Percentiles rank a stretch among this genome's conserved stretches.
Conservation (phyloP, 2,797 vertebrate genomes). For the Phoxinus dragarum region DNA sequence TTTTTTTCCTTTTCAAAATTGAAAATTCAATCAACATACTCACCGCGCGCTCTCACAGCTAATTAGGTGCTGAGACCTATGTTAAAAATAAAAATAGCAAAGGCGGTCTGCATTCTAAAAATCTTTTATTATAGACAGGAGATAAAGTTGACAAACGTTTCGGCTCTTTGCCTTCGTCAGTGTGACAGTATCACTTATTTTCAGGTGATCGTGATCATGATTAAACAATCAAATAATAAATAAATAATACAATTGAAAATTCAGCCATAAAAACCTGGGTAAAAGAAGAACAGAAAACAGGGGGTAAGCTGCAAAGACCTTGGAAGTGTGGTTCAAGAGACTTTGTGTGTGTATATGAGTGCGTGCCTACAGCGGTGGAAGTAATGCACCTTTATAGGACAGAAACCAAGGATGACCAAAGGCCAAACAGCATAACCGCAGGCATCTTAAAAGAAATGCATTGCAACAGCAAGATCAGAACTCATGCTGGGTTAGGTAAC, state of each 20-base stretch:
- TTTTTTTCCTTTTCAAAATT: background rate
- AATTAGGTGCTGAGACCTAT: no score
- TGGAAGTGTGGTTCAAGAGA: constrained; percentile 3
- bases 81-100: no score
- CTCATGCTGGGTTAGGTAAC: constrained; percentile 3
- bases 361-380: constrained; percentile 10
- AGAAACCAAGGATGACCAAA: constrained; percentile 48
- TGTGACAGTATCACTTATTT: no score
- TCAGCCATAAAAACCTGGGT: background rate
- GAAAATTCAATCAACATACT: background rate
- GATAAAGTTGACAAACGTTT: no score
- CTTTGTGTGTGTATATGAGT: constrained; percentile 25
- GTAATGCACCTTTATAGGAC: constrained; percentile 46
- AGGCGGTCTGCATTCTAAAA: no score
- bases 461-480: constrained; percentile 25
- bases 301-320: background rate
- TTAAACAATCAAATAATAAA: no score
- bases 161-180: no score
- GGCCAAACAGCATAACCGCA: constrained; percentile 33
- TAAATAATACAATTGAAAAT: background rate
- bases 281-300: background rate
- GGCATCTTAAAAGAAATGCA: constrained; percentile 43
- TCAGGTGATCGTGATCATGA: no score
- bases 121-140: no score
- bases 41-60: no score